Conservation (phyloP, 2,797 vertebrate genomes). For the Poeciliopsis presidionis region DNA sequence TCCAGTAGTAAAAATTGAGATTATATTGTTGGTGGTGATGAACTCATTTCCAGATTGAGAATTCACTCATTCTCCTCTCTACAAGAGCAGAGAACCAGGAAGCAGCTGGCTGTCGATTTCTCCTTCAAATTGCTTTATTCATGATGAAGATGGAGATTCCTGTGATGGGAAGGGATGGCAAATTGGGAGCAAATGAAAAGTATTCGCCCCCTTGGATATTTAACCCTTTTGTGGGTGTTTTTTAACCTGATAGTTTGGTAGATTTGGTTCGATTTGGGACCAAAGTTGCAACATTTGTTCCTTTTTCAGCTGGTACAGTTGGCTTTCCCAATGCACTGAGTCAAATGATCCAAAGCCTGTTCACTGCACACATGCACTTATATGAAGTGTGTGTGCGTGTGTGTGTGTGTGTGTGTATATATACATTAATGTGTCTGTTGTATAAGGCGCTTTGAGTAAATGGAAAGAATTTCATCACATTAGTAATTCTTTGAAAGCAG, state of each 20-base stretch:
- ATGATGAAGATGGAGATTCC: constrained; percentile 36
- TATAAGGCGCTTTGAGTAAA: neutral
- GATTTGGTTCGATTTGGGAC: too few species aligned
- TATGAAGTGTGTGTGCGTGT: neutral
- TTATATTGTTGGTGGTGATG: constrained; percentile 50
- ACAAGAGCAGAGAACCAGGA: constrained; percentile 29
- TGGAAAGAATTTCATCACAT: neutral
- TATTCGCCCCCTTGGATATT: neutral
- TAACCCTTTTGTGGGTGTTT: neutral
- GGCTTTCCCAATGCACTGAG: too few species aligned
- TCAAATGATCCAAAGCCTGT: too few species aligned
- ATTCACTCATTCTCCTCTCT: constrained; percentile 38
- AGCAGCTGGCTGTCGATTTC: constrained; percentile 34
- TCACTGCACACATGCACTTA: too few species aligned
- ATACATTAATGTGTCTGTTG: neutral
- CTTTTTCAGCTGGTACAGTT: too few species aligned
- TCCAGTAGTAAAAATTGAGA: constrained; percentile 68
- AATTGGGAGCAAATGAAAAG: constrained; percentile 23
- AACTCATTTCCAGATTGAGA: constrained; percentile 51
- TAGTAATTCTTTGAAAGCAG: neutral
- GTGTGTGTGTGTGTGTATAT: too few species aligned
- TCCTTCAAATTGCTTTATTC: constrained; percentile 57
- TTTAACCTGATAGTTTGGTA: too few species aligned
- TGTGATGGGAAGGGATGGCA: constrained; percentile 34
- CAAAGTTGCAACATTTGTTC: too few species aligned